These are phyloP conservation scores for Theonella swinhoei DNA, from an alignment of 37 sponge, comb jelly and placozoan genomes.

Conservation along the genomic window DNA sequence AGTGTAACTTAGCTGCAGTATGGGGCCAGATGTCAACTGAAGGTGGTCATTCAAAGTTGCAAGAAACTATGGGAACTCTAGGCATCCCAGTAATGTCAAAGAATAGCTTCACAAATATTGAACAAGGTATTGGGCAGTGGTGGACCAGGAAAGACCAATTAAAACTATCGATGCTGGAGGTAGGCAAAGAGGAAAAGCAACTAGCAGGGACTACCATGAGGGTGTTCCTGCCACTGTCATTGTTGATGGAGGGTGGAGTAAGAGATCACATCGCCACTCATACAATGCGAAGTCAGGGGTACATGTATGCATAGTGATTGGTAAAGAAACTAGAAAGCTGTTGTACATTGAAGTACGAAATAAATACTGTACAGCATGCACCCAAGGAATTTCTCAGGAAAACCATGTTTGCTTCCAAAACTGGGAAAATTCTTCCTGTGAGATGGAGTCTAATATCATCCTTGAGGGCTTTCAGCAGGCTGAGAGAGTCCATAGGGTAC, in stretches of 20 bases:
- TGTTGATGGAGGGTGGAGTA: too few species aligned
- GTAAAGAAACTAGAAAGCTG: conserved; percentile 34
- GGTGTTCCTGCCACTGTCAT: too few species aligned
- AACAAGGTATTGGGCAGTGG: too few species aligned
- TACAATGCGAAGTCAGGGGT: too few species aligned
- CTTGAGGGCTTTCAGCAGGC: conserved; percentile 34
- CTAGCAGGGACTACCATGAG: too few species aligned
- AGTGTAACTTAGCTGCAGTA: conserved; percentile 46
- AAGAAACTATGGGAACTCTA: conserved; percentile 13
- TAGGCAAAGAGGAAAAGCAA: too few species aligned
- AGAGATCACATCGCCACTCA: conserved; percentile 48
- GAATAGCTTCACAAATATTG: conserved; percentile 30
- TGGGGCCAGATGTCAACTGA: conserved; percentile 63
- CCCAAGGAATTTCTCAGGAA: neutral
- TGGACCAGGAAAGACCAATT: too few species aligned
- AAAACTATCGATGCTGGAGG: too few species aligned
- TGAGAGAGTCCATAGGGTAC: conserved; percentile 21
- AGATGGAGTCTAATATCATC: conserved; percentile 48
- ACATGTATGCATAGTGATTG: conserved; percentile 53
- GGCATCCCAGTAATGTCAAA: conserved; percentile 59
- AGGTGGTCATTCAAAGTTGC: conserved; percentile 39
- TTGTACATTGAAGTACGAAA: conserved; percentile 44
- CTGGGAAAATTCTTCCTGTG: conserved; percentile 23
- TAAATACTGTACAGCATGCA: conserved; percentile 51
- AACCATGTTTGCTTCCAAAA: conserved; percentile 28